Evolutionary conservation across 2,797 vertebrate genomes (phyloP).

Genomic region (Paedocypris micromegethes): DNA sequence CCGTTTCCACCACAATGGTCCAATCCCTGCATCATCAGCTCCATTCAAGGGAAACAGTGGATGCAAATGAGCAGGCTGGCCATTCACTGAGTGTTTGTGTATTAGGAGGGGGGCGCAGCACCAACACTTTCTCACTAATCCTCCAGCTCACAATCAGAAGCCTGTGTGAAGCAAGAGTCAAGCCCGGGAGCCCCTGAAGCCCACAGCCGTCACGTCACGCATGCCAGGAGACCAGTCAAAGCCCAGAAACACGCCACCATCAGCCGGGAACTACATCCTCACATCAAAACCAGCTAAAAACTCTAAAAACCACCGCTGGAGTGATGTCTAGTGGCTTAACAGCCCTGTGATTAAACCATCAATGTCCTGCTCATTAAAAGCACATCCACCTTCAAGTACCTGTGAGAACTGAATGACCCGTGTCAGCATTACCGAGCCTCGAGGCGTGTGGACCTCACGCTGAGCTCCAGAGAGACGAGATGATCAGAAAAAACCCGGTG

Average conservation of each 20-base stretch:
- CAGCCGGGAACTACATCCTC: slow-evolving; percentile 18
- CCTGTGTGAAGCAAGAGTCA: slow-evolving; percentile 26
- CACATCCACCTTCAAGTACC: slow-evolving; percentile 64
- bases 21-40: slow-evolving; percentile 74
- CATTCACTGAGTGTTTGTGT: slow-evolving; percentile 52
- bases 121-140: slow-evolving; percentile 29
- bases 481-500: slow-evolving; percentile 12
- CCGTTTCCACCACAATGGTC: slow-evolving; percentile 77
- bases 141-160: slow-evolving; percentile 27
- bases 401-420: slow-evolving; percentile 55
- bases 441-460: slow-evolving; percentile 25
- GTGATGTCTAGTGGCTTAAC: slow-evolving; percentile 35
- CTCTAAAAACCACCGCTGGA: slow-evolving; percentile 7
- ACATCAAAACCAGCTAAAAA: slow-evolving; percentile 11
- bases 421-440: slow-evolving; percentile 55
- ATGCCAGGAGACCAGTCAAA: slow-evolving; percentile 26
- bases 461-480: slow-evolving; percentile 21
- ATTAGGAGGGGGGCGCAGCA: slow-evolving; percentile 31
- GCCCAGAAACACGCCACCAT: slow-evolving; percentile 32
- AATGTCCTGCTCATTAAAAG: slow-evolving; percentile 68
- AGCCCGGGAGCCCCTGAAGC: slow-evolving; percentile 17
- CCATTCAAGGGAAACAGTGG: slow-evolving; percentile 77
- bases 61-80: slow-evolving; percentile 71
- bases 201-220: slow-evolving; percentile 12
- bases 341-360: slow-evolving; percentile 62